Evolutionary conservation across 2,797 vertebrate genomes (phyloP).

Genomic region (Sebastes diaconus): DNA sequence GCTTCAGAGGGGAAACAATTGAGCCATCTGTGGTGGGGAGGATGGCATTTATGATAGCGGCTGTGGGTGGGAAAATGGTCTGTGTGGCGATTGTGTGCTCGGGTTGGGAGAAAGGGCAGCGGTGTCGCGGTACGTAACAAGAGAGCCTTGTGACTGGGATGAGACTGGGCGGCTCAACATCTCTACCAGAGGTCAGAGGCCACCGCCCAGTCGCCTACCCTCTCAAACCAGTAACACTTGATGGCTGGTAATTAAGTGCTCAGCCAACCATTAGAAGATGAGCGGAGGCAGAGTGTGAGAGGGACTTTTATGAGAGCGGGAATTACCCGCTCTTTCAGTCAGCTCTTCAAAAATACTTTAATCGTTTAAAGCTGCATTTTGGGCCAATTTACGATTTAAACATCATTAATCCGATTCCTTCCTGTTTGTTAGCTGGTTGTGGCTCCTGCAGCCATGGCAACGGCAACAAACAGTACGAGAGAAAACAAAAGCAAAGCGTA

Average conservation of each 20-base stretch:
- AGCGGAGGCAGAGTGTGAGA: constrained; percentile 28
- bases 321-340: constrained; percentile 11
- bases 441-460: not conserved
- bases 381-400: not conserved
- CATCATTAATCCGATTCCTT: not conserved
- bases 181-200: constrained; percentile 54
- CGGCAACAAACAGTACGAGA: not conserved
- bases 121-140: constrained; percentile 56
- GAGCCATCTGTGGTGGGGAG: constrained; percentile 42
- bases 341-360: not conserved
- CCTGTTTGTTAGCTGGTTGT: not conserved
- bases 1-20: constrained; percentile 55
- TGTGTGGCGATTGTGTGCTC: constrained; percentile 42
- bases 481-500: not conserved
- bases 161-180: constrained; percentile 51
- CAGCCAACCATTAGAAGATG: constrained; percentile 8
- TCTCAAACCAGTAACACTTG: constrained; percentile 43
- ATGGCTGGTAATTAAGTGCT: constrained; percentile 29
- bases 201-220: constrained; percentile 30
- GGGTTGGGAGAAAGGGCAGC: constrained; percentile 50
- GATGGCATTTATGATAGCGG: constrained; percentile 48
- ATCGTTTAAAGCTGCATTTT: not conserved
- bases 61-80: constrained; percentile 55
- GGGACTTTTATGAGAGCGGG: constrained; percentile 18
- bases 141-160: constrained; percentile 59